Evolutionary conservation across 2,797 vertebrate species (phyloP), one percentile per base, ranked within the genome.

Genomic region (Enteromius paludinosus): DNA sequence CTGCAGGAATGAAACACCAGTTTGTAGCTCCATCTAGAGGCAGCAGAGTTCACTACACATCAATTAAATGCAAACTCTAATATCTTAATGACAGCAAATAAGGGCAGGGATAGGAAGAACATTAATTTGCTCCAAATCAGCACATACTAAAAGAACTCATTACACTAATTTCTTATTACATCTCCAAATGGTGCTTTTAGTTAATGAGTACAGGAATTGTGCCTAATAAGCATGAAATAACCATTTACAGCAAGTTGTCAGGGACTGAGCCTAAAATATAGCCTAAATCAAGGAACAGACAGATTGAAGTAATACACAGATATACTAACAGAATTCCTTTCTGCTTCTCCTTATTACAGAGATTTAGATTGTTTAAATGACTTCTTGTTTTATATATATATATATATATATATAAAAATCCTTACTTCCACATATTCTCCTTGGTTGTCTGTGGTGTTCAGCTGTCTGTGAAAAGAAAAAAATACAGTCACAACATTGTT

Each of bases 371-470:
- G 38, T 62, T 77, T 14, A 20, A 77, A 77, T 38, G n/a, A 64
- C 35, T 20, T 77, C 5, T 45, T 47, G 10, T 47, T n/a, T n/a
- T n/a, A n/a, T n/a, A n/a, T n/a, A n/a, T n/a, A n/a, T n/a, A n/a
- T n/a, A n/a, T n/a, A n/a, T n/a, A n/a, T 35, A 69, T 15, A 52
- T 43, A 71, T 41, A 79, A 18, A 78, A 28, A 49, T 41, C 12
- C 81, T 82, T 61, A 88, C 87, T 83, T 86, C 81, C 25, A 88
- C 85, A 56, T 88, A 88, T 59, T 85, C 84, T 35, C 78, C 84
- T 62, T 71, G 73, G 18, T n/a, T 79, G 47, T 65, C 45, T 65
- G 56, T 61, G 35, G 5, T 28, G 79, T 59, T 28, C 49, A 43
- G 71, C 54, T 74, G 72, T 64, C 87, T 88, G 83, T 74, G 11